Percentiles rank a stretch among this genome's conserved stretches.
These are phyloP conservation scores for Hirundichthys speculiger DNA, from an alignment of 2,113 vertebrate species.

Conservation along the genomic window DNA sequence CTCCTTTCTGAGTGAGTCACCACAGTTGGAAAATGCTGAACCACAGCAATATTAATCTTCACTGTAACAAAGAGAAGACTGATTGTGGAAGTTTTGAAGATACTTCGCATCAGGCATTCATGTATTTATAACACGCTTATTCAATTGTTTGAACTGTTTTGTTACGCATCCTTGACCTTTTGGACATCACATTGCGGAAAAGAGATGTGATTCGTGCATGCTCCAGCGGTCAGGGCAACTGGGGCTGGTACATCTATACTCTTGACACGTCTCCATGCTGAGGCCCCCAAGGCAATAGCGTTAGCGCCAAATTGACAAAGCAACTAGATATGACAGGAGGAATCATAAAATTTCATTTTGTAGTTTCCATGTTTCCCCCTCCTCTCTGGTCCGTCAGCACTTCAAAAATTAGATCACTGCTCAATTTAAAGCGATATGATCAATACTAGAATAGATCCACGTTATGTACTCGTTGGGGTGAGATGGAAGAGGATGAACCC, in stretches of 20 bases:
- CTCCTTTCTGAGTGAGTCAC: conserved; percentile 5
- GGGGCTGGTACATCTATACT: conserved; percentile 46
- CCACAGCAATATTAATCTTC: neutral
- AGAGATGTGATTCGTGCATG: conserved; percentile 53
- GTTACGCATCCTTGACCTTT: conserved; percentile 26
- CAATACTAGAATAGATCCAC: conserved; percentile 52
- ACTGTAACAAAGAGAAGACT: neutral
- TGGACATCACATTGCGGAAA: conserved; percentile 38
- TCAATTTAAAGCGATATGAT: conserved; percentile 72
- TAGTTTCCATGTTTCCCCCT: conserved; percentile 64
- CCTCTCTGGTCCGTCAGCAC: conserved; percentile 63
- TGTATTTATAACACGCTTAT: conserved; percentile 17
- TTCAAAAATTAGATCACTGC: conserved; percentile 70
- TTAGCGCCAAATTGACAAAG: conserved; percentile 77
- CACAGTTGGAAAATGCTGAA: neutral
- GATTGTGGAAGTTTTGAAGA: neutral
- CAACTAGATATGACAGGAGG: conserved; percentile 77
- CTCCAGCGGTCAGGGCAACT: conserved; percentile 28
- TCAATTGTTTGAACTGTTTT: conserved; percentile 14
- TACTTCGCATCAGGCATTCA: neutral
- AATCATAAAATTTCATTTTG: conserved; percentile 79
- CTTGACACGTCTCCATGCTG: conserved; percentile 23
- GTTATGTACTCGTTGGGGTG: conserved; percentile 48
- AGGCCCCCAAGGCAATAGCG: conserved; percentile 60
- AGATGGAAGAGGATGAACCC: conserved; percentile 52